phyloP scores from a whole-genome alignment of 2,888 invertebrate genomes.

The Philhelius pedissequus region DNA sequence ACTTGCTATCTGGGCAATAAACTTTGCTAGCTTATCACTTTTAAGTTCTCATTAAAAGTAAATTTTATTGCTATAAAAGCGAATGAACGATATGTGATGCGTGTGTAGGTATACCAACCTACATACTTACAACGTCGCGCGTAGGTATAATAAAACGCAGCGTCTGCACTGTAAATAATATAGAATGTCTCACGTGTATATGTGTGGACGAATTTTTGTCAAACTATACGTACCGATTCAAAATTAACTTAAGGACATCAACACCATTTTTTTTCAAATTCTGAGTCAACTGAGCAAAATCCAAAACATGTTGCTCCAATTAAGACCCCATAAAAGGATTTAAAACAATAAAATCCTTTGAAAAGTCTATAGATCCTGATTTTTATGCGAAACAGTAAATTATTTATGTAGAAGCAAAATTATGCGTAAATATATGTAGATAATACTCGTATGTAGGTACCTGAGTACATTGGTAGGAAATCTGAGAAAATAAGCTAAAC shows the following conservation, averaged over 20 bases:
- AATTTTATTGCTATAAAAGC: constrained; percentile 72
- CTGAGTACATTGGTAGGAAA: neutral
- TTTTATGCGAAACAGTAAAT: constrained; percentile 51
- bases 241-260: constrained; percentile 27
- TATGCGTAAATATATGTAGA: neutral
- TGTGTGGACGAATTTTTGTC: neutral
- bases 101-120: neutral
- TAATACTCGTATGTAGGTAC: neutral
- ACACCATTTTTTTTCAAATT: neutral
- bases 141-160: neutral
- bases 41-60: constrained; percentile 74
- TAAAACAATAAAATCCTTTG: constrained; percentile 3
- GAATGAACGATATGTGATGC: constrained; percentile 34
- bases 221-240: constrained; percentile 21
- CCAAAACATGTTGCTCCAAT: constrained; percentile 21
- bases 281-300: neutral
- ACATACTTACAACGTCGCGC: constrained; percentile 17
- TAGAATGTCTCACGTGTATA: neutral
- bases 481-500: constrained; percentile 15
- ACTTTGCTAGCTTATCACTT: constrained; percentile 74
- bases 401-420: constrained; percentile 27
- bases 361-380: neutral
- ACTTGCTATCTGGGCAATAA: constrained; percentile 76
- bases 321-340: constrained; percentile 7
- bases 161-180: neutral